phyloP scores from a whole-genome alignment of 2,797 vertebrate genomes.

The Hoplostethus mediterraneus region DNA sequence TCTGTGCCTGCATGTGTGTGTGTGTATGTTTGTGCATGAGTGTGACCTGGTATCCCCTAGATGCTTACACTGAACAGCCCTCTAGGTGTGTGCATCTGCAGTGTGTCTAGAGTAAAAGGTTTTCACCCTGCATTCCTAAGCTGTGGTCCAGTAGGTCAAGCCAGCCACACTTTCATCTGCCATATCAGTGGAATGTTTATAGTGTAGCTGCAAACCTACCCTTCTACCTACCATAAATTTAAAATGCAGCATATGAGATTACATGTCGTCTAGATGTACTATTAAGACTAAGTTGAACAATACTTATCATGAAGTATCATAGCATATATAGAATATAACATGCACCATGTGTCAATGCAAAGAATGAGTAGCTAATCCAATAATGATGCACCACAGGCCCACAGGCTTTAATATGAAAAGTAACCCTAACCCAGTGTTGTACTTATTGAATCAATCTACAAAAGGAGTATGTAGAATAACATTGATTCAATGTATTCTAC shows the following conservation, averaged over 20 bases:
- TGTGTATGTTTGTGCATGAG: constrained; percentile 1
- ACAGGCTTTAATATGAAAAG: background rate
- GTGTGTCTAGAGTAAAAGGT: constrained; percentile 31
- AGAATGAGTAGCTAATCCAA: background rate
- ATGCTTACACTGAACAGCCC: constrained; percentile 39
- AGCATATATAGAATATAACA: background rate
- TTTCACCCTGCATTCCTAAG: constrained; percentile 53
- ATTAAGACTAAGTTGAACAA: constrained; percentile 16
- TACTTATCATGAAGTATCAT: background rate
- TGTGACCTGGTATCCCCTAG: constrained; percentile 41
- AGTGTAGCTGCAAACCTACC: background rate
- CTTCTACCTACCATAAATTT: constrained; percentile 36
- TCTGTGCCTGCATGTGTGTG: background rate
- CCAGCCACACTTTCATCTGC: constrained; percentile 51
- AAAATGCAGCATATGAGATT: constrained; percentile 9
- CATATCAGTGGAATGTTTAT: constrained; percentile 54
- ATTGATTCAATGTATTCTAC: constrained; percentile 14
- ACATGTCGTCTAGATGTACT: constrained; percentile 17
- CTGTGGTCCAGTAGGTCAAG: constrained; percentile 43
- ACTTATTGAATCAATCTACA: too few species aligned
- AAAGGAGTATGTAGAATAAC: constrained; percentile 4
- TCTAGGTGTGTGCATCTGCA: constrained; percentile 10
- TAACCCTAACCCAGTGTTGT: too few species aligned
- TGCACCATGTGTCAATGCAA: constrained; percentile 21
- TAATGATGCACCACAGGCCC: constrained; percentile 1